Conservation (phyloP, 2,113 vertebrate species). For the Orthonyx spaldingii region DNA sequence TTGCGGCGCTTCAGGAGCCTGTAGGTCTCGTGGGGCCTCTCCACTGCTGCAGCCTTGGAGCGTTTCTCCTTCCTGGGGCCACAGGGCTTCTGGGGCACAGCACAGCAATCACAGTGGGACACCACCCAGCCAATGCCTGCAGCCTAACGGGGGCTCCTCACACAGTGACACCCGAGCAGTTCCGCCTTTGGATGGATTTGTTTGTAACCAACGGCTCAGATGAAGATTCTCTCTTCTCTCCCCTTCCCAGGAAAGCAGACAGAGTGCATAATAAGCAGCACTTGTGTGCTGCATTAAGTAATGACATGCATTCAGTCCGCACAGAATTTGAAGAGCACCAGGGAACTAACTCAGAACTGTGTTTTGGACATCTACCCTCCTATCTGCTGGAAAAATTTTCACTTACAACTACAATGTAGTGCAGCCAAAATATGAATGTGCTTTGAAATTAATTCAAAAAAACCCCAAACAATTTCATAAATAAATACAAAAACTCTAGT, state of each 20-base stretch:
- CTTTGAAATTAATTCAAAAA: not conserved
- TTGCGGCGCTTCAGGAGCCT: constrained; percentile 90
- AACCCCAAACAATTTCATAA: rapidly evolving
- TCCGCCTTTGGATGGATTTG: not conserved
- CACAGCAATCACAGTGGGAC: not conserved
- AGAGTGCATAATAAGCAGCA: not conserved
- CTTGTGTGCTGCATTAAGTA: not conserved
- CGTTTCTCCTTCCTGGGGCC: constrained; percentile 24
- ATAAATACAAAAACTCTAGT: not conserved
- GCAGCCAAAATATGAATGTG: not conserved
- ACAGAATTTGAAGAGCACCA: not conserved
- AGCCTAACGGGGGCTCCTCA: rapidly evolving
- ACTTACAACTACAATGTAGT: not conserved
- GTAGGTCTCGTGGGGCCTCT: constrained; percentile 82
- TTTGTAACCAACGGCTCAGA: not conserved
- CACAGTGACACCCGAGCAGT: not conserved
- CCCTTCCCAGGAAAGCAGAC: not conserved
- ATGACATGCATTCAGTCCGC: not conserved
- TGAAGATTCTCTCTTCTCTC: not conserved
- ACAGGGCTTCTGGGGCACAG: not conserved
- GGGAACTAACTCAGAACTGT: not conserved
- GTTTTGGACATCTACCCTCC: not conserved
- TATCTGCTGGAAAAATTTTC: not conserved
- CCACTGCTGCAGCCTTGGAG: not conserved
- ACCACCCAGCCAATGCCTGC: not conserved